These are phyloP conservation scores for Beris chalybata DNA, from an alignment of 2,888 invertebrate genomes.

Conservation along the genomic window DNA sequence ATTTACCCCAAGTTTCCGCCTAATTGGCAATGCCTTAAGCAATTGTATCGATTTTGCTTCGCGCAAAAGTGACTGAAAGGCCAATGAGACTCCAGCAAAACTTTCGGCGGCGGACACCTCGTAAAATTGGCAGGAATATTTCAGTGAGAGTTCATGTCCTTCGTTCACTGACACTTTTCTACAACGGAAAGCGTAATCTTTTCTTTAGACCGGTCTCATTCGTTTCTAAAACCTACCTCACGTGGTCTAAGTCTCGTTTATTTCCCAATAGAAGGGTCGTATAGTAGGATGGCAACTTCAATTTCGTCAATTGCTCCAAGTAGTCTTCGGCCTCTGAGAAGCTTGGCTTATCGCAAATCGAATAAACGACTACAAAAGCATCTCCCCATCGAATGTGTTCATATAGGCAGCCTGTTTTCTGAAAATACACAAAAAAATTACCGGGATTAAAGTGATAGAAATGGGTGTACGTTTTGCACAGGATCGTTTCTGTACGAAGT, in stretches of 20 bases:
- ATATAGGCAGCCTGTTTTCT: constrained; percentile 72
- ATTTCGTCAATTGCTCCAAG: constrained; percentile 69
- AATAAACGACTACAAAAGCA: constrained; percentile 80
- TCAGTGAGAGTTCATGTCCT: constrained; percentile 75
- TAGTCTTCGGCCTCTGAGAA: constrained; percentile 75
- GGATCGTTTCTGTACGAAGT: no score
- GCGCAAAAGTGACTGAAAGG: constrained; percentile 74
- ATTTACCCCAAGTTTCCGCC: constrained; percentile 74
- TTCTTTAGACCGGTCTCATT: neutral
- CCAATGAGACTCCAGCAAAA: constrained; percentile 77
- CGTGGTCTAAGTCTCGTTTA: constrained; percentile 79
- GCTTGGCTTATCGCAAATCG: constrained; percentile 74
- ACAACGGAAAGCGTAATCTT: constrained; percentile 44
- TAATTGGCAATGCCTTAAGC: constrained; percentile 67
- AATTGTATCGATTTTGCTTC: constrained; percentile 78
- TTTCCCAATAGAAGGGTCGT: constrained; percentile 78
- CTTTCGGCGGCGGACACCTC: constrained; percentile 84
- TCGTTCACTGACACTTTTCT: constrained; percentile 78
- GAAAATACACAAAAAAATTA: constrained; percentile 37
- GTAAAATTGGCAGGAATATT: constrained; percentile 80
- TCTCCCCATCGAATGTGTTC: constrained; percentile 82
- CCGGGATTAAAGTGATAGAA: no score
- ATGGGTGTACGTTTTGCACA: no score
- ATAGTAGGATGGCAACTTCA: constrained; percentile 74
- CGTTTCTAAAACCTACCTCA: constrained; percentile 60